phyloP scores from a whole-genome alignment of 1,140 invertebrate species.

The Megalonaias nervosa region DNA sequence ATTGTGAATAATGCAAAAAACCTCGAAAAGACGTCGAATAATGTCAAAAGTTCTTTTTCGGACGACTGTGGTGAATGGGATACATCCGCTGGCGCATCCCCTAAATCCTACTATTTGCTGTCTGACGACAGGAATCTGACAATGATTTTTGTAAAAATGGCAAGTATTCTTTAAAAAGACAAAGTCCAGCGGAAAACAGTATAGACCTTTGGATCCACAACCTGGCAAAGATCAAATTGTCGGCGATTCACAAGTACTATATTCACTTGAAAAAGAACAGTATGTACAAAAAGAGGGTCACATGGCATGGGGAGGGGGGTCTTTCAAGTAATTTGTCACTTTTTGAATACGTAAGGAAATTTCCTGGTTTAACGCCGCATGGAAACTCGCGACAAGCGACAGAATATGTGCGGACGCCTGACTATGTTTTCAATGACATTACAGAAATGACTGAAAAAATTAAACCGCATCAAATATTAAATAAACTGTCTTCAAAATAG shows the following conservation, averaged over 20 bases:
- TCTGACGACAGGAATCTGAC: not conserved
- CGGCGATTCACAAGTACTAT: constrained; percentile 33
- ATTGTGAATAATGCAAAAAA: no score
- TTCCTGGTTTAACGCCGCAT: constrained; percentile 25
- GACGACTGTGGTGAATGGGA: no score
- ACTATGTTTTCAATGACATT: not conserved
- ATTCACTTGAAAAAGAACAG: constrained; percentile 24
- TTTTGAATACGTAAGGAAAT: constrained; percentile 38
- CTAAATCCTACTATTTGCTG: no score
- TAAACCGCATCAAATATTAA: no score
- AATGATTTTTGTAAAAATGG: constrained; percentile 12
- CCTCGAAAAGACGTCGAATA: no score
- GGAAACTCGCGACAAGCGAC: constrained; percentile 24
- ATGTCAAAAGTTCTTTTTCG: no score
- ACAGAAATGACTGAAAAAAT: no score
- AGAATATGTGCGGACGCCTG: constrained; percentile 29
- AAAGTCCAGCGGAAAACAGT: constrained; percentile 19
- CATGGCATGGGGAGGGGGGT: constrained; percentile 23
- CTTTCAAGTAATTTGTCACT: constrained; percentile 23
- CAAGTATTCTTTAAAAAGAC: constrained; percentile 1
- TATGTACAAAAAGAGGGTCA: constrained; percentile 34
- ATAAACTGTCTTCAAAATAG: no score
- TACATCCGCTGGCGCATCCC: no score
- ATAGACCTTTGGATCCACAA: constrained; percentile 32
- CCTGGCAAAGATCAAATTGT: constrained; percentile 31